These are phyloP conservation scores for Hephaestus fuliginosus DNA, from an alignment of 2,797 vertebrate genomes.

Conservation along the genomic window DNA sequence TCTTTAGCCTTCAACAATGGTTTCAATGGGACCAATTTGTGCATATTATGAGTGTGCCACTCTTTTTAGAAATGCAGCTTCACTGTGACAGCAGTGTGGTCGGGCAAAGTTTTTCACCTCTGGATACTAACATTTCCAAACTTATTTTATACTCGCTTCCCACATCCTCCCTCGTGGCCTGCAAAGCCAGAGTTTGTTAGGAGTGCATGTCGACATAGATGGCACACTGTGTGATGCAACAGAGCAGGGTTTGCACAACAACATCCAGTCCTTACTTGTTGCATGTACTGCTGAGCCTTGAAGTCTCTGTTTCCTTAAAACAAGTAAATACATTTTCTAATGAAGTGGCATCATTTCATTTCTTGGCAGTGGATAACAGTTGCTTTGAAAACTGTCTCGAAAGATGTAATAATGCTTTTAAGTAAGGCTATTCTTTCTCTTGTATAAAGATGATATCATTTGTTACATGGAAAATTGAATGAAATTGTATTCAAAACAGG, in stretches of 20 bases:
- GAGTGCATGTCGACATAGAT: constrained; percentile 39
- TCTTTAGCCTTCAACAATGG: constrained; percentile 59
- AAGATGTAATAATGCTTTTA: background rate
- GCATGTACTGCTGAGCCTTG: background rate
- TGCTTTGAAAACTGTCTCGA: background rate
- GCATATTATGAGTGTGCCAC: constrained; percentile 64
- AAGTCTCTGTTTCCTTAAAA: constrained; percentile 18
- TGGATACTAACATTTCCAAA: constrained; percentile 61
- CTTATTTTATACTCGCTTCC: constrained; percentile 52
- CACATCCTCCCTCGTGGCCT: constrained; percentile 60
- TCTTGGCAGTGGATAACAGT: background rate
- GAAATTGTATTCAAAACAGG: background rate
- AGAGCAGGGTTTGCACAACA: constrained; percentile 26
- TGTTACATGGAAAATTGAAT: background rate
- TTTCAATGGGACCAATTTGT: constrained; percentile 81
- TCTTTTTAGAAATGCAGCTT: constrained; percentile 59
- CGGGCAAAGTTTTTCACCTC: constrained; percentile 67
- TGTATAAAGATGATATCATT: background rate
- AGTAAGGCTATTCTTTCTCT: background rate
- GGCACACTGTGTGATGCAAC: constrained; percentile 46
- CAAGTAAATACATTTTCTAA: background rate
- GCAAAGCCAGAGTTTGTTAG: constrained; percentile 46
- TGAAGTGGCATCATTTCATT: background rate
- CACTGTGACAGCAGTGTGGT: constrained; percentile 55
- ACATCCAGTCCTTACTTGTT: background rate